Conservation (phyloP, 2,888 invertebrate species). For the Torymus aiolomorphi region DNA sequence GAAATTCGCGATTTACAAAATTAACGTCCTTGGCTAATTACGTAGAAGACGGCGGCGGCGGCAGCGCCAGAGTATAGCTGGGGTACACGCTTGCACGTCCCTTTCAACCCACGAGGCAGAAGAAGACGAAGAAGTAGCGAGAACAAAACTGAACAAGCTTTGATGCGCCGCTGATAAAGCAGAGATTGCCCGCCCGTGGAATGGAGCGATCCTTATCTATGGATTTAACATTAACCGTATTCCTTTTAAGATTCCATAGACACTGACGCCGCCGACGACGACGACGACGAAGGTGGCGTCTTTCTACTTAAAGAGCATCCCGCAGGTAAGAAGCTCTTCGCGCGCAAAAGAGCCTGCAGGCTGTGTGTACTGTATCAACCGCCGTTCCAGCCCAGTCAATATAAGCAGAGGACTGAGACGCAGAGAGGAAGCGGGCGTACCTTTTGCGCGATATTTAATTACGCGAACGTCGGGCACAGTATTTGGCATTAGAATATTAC, state of each 20-base stretch:
- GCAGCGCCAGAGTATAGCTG: not conserved
- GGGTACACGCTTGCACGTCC: constrained; percentile 5
- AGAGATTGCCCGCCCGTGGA: constrained; percentile 15
- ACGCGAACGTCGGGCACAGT: constrained; percentile 15
- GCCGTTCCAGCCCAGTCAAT: not conserved
- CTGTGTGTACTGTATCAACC: not conserved
- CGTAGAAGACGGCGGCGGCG: constrained; percentile 18
- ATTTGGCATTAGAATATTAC: not conserved
- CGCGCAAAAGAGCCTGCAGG: constrained; percentile 23
- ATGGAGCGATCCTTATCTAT: constrained; percentile 66
- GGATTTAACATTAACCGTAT: constrained; percentile 71
- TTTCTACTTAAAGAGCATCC: constrained; percentile 17
- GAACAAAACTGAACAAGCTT: constrained; percentile 49
- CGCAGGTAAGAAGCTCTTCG: constrained; percentile 12
- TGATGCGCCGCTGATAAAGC: constrained; percentile 38
- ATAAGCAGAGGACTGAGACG: not conserved
- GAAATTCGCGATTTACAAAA: constrained; percentile 45
- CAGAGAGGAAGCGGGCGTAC: not conserved
- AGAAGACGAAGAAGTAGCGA: constrained; percentile 10
- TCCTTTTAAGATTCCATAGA: constrained; percentile 69
- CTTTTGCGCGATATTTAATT: constrained; percentile 27
- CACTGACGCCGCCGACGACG: constrained; percentile 11
- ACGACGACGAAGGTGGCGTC: not conserved
- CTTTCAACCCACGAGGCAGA: not conserved
- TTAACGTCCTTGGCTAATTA: constrained; percentile 52